Conservation (phyloP, 2,113 vertebrate genomes). For the Diphyllodes magnificus region DNA sequence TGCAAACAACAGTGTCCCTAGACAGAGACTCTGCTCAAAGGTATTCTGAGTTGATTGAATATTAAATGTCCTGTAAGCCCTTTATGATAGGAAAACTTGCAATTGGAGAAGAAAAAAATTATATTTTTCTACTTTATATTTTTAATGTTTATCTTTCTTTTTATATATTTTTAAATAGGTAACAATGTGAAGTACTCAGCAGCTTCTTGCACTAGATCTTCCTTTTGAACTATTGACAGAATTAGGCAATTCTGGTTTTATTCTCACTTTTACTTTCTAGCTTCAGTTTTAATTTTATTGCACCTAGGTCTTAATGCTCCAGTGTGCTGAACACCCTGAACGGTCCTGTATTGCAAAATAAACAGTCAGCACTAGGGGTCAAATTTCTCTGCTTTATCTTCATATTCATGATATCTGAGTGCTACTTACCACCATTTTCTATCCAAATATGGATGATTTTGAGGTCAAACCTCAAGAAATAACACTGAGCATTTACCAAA, state of each 20-base stretch:
- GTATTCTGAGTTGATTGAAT: neutral
- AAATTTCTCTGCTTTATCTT: neutral
- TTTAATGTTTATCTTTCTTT: neutral
- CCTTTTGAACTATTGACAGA: neutral
- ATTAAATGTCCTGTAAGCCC: neutral
- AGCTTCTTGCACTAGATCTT: neutral
- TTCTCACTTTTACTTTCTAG: neutral
- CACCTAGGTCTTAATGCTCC: neutral
- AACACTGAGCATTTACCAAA: neutral
- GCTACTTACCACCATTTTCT: neutral
- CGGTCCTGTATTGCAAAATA: accelerated
- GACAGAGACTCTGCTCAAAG: neutral
- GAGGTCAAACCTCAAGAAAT: neutral
- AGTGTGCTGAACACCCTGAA: neutral
- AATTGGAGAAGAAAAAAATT: neutral
- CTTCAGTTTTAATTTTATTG: neutral
- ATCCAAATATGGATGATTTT: neutral
- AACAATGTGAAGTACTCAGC: neutral
- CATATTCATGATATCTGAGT: neutral
- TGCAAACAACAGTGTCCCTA: neutral
- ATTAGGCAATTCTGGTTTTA: neutral
- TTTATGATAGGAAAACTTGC: neutral
- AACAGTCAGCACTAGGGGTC: neutral
- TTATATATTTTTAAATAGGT: neutral
- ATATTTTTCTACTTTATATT: neutral